Percentiles rank a stretch among this genome's conserved stretches.
Conservation (phyloP, 2,888 invertebrate genomes). For the Machimus atricapillus region DNA sequence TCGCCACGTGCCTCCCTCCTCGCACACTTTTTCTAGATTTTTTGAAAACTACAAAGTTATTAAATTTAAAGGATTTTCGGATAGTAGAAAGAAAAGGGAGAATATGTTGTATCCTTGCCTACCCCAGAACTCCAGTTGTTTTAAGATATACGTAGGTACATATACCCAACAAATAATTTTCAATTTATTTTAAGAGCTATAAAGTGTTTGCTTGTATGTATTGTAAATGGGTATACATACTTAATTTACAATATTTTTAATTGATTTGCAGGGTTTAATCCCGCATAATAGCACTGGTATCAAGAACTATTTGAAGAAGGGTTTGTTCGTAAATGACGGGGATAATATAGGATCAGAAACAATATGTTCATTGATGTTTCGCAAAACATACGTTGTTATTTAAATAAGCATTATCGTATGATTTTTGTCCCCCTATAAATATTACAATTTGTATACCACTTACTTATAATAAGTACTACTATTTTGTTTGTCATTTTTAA, state of each 20-base stretch:
- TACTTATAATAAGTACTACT: too few species aligned
- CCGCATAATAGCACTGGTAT: background rate
- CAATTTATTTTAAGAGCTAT: background rate
- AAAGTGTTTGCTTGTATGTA: background rate
- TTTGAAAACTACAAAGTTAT: background rate
- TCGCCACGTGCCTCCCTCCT: background rate
- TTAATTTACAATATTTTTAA: background rate
- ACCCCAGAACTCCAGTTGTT: background rate
- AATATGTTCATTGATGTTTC: too few species aligned
- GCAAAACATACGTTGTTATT: too few species aligned
- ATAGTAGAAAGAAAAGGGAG: background rate
- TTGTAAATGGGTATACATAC: too few species aligned
- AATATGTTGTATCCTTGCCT: background rate
- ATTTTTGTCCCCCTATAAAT: too few species aligned
- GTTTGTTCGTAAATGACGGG: background rate
- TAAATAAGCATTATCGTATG: too few species aligned
- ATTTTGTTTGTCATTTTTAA: too few species aligned
- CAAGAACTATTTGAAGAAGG: background rate
- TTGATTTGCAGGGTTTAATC: background rate
- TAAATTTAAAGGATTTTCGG: background rate
- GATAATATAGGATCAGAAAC: too few species aligned
- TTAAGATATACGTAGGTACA: too few species aligned
- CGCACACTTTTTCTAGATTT: background rate
- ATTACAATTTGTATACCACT: too few species aligned
- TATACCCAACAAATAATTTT: background rate